Evolutionary conservation across 2,888 invertebrate species (phyloP), one percentile per base, ranked within the genome.

Genomic region (Dynastes hyllus): DNA sequence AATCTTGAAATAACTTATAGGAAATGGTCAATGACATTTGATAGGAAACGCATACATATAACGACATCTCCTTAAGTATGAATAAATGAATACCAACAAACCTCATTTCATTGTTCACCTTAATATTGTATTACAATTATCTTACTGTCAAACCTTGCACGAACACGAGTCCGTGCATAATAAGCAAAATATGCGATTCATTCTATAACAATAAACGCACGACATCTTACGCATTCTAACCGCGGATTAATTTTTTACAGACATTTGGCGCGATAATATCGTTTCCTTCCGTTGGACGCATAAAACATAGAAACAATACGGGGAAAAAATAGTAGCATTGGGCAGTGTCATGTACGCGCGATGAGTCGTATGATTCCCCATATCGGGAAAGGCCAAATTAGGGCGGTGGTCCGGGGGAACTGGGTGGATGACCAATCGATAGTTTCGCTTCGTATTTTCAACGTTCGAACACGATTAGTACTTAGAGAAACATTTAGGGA

Each of bases 231-330:
- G 45, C 37, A 73, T 73, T 40, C 73, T 29, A 61, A 53, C 13
- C 73, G 45, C 37, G 55, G 22, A 55, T 55, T 73, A 73, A 50
- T 61, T 73, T 73, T 73, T 73, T 73, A 58, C 73, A 55, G 73
- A 73, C 73, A 73, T 73, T 73, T 61, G 58, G 40, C 37, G 58
- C 32, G 73, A 73, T 73, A 73, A 58, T 73, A 73, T 73, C 73
- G 37, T 73, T 73, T 73, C 73, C 73, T 73, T 73, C 73, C 73
- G 73, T 22, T 58, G 37, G 32, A 40, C 45, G 53, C 70, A 16
- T 16, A 58, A 55, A 37, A 40, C 53, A 61, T 16, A 22, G 50
- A 70, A 45, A 45, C 32, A 73, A 73, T 61, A 27, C 73, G 50
- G 29, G 13, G 32, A 53, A n/a, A 51, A 29, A 22, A 13, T 29